Conservation (phyloP, 2,113 vertebrate genomes). For the Trichechus manatus region DNA sequence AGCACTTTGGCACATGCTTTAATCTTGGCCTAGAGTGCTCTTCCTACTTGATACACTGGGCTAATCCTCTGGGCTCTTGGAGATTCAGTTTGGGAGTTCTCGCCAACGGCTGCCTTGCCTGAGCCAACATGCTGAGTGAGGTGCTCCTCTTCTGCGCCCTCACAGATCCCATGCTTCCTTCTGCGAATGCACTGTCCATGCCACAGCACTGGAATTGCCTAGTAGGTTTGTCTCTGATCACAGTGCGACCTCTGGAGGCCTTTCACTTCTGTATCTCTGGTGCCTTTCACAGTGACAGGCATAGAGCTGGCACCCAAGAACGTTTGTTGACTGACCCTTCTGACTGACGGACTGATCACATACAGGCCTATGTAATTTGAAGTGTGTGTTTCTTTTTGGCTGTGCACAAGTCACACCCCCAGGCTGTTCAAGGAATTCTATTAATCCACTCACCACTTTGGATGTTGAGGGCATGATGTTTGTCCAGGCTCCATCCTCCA, state of each 20-base stretch:
- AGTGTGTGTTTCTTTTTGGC: neutral
- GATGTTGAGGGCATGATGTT: conserved; percentile 97
- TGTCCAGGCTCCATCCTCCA: conserved; percentile 97
- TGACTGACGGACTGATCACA: neutral
- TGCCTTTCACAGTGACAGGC: neutral
- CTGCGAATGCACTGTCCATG: neutral
- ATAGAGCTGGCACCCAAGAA: neutral
- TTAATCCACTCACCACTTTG: conserved; percentile 93
- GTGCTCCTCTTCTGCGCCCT: rapidly evolving
- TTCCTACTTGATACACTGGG: neutral
- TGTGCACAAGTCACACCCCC: neutral
- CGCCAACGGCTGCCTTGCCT: neutral
- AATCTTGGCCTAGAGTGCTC: neutral
- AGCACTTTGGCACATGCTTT: neutral
- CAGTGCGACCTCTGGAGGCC: neutral
- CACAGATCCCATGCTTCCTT: neutral
- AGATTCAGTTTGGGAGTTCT: neutral
- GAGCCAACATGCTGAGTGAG: neutral
- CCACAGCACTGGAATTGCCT: neutral
- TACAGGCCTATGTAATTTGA: neutral
- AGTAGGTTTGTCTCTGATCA: neutral
- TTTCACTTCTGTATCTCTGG: neutral
- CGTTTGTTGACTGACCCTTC: neutral
- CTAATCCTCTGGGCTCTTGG: neutral
- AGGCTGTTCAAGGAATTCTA: neutral